Evolutionary conservation across 2,113 vertebrate species (phyloP).

Genomic region (Brachirus orientalis): DNA sequence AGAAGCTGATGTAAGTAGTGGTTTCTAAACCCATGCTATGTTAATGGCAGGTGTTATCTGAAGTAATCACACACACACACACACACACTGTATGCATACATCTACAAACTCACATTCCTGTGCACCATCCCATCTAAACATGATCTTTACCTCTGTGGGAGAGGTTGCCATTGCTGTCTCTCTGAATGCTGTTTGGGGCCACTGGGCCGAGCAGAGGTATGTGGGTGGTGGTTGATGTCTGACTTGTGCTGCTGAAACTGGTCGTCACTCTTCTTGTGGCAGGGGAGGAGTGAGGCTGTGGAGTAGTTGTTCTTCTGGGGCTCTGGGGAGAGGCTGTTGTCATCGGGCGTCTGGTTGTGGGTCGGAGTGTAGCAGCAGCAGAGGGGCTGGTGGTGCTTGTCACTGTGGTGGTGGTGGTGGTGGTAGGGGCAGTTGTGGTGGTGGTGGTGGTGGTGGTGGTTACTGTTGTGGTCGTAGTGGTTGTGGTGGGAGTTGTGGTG

Average conservation of each 20-base stretch:
- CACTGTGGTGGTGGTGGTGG: conserved; percentile 3
- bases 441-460: conserved; percentile 8
- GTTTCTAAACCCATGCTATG: conserved; percentile 53
- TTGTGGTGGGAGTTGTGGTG: conserved; percentile 4
- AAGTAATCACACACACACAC: conserved; percentile 24
- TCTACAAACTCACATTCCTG: conserved; percentile 5
- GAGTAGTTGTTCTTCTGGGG: conserved; percentile 45
- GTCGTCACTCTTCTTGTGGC: conserved; percentile 49
- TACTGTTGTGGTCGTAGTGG: conserved; percentile 18
- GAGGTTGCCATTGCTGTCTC: conserved; percentile 87
- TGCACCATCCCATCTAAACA: not conserved
- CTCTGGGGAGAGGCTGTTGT: conserved; percentile 33
- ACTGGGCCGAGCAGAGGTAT: conserved; percentile 49
- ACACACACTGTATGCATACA: not conserved
- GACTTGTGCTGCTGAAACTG: conserved; percentile 55
- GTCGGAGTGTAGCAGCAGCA: conserved; percentile 19
- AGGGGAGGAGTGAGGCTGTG: conserved; percentile 17
- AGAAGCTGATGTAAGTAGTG: conserved; percentile 37
- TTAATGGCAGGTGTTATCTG: conserved; percentile 20
- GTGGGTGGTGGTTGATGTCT: conserved; percentile 62
- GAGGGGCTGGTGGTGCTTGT: conserved; percentile 29
- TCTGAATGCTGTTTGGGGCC: conserved; percentile 79
- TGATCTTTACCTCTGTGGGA: conserved; percentile 91
- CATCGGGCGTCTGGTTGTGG: conserved; percentile 20
- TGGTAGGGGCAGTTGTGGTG: conserved; percentile 1